These are phyloP conservation scores for Dascillus cervinus DNA, from an alignment of 2,888 invertebrate genomes.

Conservation along the genomic window DNA sequence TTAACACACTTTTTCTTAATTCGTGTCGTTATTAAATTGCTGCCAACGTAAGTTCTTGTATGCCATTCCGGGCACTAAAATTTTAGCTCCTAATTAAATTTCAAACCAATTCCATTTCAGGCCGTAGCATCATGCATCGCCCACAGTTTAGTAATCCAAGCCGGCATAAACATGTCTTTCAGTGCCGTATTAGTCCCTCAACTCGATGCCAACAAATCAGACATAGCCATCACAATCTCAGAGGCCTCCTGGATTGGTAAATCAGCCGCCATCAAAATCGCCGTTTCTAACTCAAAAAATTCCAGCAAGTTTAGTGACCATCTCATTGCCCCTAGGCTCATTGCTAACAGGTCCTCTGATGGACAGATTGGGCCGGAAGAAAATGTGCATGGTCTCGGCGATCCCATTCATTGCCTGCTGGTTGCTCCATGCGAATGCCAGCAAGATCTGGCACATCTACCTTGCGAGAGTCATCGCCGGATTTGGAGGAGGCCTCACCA, in stretches of 20 bases:
- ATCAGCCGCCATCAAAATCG: too few species aligned
- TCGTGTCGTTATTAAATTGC: too few species aligned
- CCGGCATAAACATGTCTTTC: slow-evolving; percentile 52
- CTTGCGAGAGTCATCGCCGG: slow-evolving; percentile 47
- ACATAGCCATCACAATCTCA: slow-evolving; percentile 39
- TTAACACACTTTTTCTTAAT: too few species aligned
- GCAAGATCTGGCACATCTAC: slow-evolving; percentile 43
- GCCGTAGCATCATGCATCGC: slow-evolving; percentile 43
- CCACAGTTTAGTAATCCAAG: slow-evolving; percentile 47
- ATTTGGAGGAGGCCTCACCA: slow-evolving; percentile 46
- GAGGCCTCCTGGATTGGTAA: slow-evolving; percentile 53
- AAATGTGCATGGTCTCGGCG: slow-evolving; percentile 40
- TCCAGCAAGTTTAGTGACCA: slow-evolving; percentile 50
- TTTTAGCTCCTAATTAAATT: too few species aligned
- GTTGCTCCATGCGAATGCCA: slow-evolving; percentile 42
- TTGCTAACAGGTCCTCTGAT: slow-evolving; percentile 47
- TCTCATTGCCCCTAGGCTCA: slow-evolving; percentile 49
- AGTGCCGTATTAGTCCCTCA: slow-evolving; percentile 50
- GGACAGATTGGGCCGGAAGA: slow-evolving; percentile 50
- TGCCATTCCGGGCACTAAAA: too few species aligned
- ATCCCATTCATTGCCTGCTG: slow-evolving; percentile 46
- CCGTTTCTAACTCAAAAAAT: too few species aligned
- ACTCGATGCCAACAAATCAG: slow-evolving; percentile 36
- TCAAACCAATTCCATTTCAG: slow-evolving; percentile 26
- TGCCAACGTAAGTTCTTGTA: too few species aligned